A percentile compares a stretch with the other conserved stretches of the same genome.
Evolutionary conservation across 2,113 vertebrate genomes (phyloP).

Genomic region (Odobenus rosmarus): DNA sequence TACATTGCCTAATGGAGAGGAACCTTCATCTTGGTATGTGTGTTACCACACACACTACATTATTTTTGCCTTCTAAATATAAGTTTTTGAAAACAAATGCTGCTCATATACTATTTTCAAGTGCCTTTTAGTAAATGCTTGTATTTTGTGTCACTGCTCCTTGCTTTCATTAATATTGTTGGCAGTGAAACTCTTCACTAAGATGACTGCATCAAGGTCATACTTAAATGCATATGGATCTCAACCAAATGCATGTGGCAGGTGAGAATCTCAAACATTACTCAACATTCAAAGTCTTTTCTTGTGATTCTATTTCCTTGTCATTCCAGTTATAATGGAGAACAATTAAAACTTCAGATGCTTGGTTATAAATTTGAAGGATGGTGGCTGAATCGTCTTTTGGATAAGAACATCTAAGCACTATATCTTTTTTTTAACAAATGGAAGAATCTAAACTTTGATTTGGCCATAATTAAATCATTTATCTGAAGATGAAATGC

Average conservation of each 20-base stretch:
- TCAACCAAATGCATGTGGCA: background rate
- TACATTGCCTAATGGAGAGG: background rate
- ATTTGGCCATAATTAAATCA: background rate
- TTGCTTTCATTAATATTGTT: background rate
- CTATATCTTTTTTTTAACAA: background rate
- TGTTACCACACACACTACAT: background rate
- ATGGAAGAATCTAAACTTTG: background rate
- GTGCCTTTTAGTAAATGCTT: background rate
- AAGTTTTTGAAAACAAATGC: background rate
- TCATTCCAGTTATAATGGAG: background rate
- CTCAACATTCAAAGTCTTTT: background rate
- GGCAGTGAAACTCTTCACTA: background rate
- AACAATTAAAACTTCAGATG: background rate
- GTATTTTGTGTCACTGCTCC: background rate
- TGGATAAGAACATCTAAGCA: background rate
- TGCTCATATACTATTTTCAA: background rate
- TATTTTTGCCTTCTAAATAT: background rate
- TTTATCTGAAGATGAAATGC: background rate
- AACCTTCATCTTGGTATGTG: rapidly evolving
- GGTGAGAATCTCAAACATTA: background rate
- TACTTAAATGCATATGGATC: background rate
- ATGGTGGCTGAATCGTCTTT: background rate
- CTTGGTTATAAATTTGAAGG: background rate
- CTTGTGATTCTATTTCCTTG: background rate
- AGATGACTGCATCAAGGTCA: background rate